Percentiles rank a stretch among this genome's conserved stretches.
Evolutionary conservation across 2,888 invertebrate species (phyloP).

Genomic region (Drosophila tanythrix): DNA sequence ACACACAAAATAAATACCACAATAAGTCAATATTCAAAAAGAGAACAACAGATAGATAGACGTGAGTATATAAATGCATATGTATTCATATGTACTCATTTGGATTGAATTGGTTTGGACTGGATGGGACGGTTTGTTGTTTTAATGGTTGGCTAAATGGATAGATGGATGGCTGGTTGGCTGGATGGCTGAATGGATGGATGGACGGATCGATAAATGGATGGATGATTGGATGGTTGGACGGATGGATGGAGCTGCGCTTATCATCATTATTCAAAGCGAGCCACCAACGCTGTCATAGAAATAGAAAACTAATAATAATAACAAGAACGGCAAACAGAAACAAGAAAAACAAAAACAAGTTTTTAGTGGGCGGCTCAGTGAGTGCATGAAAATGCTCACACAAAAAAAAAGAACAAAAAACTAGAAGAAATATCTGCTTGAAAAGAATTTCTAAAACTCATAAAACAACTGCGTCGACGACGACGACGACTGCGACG

Average conservation of each 20-base stretch:
- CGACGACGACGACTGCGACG: constrained; percentile 44
- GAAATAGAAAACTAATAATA: constrained; percentile 73
- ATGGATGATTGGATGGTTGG: constrained; percentile 11
- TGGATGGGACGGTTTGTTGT: constrained; percentile 25
- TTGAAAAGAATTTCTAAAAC: constrained; percentile 71
- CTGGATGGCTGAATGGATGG: constrained; percentile 5
- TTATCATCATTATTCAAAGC: constrained; percentile 82
- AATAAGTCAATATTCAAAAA: constrained; percentile 78
- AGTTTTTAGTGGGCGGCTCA: constrained; percentile 56
- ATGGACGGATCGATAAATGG: constrained; percentile 15
- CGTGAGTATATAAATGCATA: constrained; percentile 27
- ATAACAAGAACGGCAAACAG: constrained; percentile 78
- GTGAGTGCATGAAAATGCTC: constrained; percentile 51
- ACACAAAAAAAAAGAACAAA: background rate
- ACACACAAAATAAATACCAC: constrained; percentile 52
- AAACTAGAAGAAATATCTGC: constrained; percentile 27
- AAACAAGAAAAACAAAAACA: constrained; percentile 59
- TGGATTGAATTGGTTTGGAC: constrained; percentile 36
- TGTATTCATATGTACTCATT: constrained; percentile 31
- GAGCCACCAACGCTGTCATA: constrained; percentile 73
- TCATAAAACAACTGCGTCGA: constrained; percentile 67
- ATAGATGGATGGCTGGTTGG: constrained; percentile 16
- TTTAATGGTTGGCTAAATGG: constrained; percentile 10
- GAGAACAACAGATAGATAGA: constrained; percentile 47
- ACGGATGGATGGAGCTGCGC: constrained; percentile 50